Percentiles rank a stretch among this genome's conserved stretches.
These are phyloP conservation scores for Eptatretus burgeri DNA, from an alignment of 2,113 vertebrate genomes.

Conservation along the genomic window DNA sequence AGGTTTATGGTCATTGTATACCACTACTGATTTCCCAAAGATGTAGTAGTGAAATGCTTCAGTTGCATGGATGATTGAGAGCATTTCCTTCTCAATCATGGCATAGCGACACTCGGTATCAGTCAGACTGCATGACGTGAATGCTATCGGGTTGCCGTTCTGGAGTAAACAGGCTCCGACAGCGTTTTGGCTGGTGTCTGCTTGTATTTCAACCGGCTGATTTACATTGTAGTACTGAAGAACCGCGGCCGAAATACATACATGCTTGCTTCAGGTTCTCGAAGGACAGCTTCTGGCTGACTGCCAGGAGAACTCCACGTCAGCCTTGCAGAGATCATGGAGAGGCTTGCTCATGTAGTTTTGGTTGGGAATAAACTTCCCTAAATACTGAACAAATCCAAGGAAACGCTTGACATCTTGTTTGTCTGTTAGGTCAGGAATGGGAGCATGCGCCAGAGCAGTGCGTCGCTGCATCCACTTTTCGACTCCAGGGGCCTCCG, in stretches of 20 bases:
- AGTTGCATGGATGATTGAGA: neutral
- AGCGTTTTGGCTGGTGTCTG: neutral
- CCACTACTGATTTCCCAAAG: neutral
- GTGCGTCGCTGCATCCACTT: too few relatives aligned
- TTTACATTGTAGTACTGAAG: neutral
- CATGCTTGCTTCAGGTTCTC: neutral
- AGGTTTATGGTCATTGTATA: neutral
- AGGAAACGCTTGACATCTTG: neutral
- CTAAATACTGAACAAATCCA: neutral
- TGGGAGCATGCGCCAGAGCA: too few relatives aligned
- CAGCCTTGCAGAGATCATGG: neutral
- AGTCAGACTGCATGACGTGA: neutral
- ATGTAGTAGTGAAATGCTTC: conserved; percentile 1
- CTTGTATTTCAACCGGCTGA: neutral
- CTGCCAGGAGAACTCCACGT: neutral
- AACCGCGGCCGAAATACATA: neutral
- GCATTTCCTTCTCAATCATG: neutral
- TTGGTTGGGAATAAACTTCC: neutral
- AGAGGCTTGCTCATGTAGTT: neutral
- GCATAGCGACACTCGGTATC: neutral
- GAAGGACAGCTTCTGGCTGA: neutral
- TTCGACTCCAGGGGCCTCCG: too few relatives aligned
- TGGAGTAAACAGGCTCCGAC: neutral
- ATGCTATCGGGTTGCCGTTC: neutral
- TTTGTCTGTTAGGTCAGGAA: too few relatives aligned